A percentile compares a stretch with the other conserved stretches of the same genome.
Conservation (phyloP, 1,140 invertebrate genomes). For the Notospermus geniculatus region DNA sequence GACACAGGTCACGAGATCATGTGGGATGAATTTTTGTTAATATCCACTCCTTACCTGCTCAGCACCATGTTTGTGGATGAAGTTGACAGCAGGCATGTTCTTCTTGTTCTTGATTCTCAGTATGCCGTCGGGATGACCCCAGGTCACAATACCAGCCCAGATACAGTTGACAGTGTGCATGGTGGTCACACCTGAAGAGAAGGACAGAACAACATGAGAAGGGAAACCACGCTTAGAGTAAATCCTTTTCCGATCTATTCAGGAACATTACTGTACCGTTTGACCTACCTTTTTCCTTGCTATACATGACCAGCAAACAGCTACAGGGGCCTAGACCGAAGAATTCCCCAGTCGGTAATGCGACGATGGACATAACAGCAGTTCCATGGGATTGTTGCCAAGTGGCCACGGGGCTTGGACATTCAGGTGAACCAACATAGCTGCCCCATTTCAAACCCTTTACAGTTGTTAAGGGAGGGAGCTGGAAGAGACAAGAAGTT, state of each 20-base stretch:
- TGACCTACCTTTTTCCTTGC: conserved; percentile 63
- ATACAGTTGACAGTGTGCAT: conserved; percentile 54
- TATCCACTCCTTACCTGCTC: conserved; percentile 31
- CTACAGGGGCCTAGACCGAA: conserved; percentile 67
- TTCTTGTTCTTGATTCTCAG: conserved; percentile 68
- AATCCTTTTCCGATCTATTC: not conserved
- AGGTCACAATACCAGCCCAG: conserved; percentile 65
- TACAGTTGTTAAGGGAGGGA: conserved; percentile 49
- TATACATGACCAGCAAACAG: conserved; percentile 65
- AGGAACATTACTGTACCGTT: no score
- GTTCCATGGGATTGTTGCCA: conserved; percentile 62
- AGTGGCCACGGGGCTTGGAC: conserved; percentile 62
- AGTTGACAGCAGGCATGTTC: conserved; percentile 61
- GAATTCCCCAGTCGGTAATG: conserved; percentile 70
- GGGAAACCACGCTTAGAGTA: not conserved
- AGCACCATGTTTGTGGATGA: conserved; percentile 36
- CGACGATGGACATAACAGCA: conserved; percentile 62
- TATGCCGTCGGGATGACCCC: conserved; percentile 69
- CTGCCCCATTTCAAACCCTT: conserved; percentile 75
- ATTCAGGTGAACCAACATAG: conserved; percentile 77
- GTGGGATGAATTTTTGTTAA: not conserved
- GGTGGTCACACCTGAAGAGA: conserved; percentile 32
- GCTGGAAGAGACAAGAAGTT: conserved; percentile 30
- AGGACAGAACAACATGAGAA: no score
- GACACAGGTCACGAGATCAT: not conserved